Evolutionary conservation across 2,113 vertebrate genomes (phyloP).

Genomic region (Ciconia stormi): DNA sequence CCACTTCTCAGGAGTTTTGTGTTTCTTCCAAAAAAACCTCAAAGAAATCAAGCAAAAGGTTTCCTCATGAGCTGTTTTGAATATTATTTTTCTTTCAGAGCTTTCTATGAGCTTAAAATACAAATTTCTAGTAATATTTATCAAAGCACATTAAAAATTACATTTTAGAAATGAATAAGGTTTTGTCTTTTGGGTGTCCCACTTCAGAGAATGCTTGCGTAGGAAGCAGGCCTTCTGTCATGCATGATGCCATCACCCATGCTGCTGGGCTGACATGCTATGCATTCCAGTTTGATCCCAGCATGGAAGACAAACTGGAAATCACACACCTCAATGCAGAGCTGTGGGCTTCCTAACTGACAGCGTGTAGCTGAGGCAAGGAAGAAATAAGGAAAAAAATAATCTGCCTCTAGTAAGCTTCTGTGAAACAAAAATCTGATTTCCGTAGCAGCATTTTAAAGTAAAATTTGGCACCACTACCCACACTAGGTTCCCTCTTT

Average conservation of each 20-base stretch:
- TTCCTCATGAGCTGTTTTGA: not conserved
- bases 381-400: not conserved
- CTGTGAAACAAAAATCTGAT: not conserved
- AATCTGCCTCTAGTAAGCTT: not conserved
- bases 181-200: not conserved
- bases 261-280: not conserved
- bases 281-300: not conserved
- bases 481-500: conserved; percentile 46
- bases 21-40: not conserved
- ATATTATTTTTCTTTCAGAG: not conserved
- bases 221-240: not conserved
- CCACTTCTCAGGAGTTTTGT: not conserved
- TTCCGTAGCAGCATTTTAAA: conserved; percentile 57
- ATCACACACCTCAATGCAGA: conserved; percentile 1
- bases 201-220: not conserved
- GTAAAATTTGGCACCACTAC: conserved; percentile 60
- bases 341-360: conserved; percentile 6
- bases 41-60: not conserved
- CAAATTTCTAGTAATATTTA: not conserved
- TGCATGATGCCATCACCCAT: not conserved
- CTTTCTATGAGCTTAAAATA: not conserved
- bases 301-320: conserved; percentile 26
- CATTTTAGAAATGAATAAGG: not conserved
- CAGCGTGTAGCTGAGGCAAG: not conserved
- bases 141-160: not conserved